Conservation (phyloP, 1,140 invertebrate genomes). For the Grapholita molesta region DNA sequence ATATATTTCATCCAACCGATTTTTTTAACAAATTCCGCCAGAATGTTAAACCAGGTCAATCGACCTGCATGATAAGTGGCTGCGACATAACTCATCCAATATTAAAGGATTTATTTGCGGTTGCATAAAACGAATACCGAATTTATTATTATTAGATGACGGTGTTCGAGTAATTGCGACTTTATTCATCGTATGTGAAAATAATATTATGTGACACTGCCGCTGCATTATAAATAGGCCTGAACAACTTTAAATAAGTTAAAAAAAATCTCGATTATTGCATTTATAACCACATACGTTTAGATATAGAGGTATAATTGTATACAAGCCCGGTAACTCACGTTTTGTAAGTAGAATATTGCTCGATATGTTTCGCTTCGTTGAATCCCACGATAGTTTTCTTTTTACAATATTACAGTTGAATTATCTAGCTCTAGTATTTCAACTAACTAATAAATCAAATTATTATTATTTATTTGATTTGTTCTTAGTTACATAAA, state of each 20-base stretch:
- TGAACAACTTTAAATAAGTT: background rate
- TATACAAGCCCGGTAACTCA: too few relatives aligned
- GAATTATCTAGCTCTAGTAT: too few relatives aligned
- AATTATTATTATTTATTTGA: too few relatives aligned
- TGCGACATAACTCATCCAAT: constrained; percentile 3
- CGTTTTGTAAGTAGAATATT: too few relatives aligned
- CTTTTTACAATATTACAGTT: too few relatives aligned
- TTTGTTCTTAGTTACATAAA: too few relatives aligned
- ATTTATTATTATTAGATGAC: background rate
- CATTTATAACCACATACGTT: too few relatives aligned
- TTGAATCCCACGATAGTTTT: too few relatives aligned
- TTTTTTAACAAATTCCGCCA: background rate
- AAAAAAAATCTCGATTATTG: too few relatives aligned
- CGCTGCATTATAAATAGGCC: background rate
- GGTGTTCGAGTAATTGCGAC: background rate
- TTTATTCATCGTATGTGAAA: background rate
- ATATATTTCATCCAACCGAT: background rate
- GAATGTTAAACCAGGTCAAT: constrained; percentile 1
- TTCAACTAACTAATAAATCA: too few relatives aligned
- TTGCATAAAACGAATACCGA: constrained; percentile 10
- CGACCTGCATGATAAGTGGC: constrained; percentile 4
- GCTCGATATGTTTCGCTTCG: too few relatives aligned
- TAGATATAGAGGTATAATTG: too few relatives aligned
- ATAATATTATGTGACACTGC: background rate
- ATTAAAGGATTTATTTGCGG: constrained; percentile 9